Evolutionary conservation across 2,888 invertebrate genomes (phyloP).

Genomic region (Mesodorylaimus sp.): DNA sequence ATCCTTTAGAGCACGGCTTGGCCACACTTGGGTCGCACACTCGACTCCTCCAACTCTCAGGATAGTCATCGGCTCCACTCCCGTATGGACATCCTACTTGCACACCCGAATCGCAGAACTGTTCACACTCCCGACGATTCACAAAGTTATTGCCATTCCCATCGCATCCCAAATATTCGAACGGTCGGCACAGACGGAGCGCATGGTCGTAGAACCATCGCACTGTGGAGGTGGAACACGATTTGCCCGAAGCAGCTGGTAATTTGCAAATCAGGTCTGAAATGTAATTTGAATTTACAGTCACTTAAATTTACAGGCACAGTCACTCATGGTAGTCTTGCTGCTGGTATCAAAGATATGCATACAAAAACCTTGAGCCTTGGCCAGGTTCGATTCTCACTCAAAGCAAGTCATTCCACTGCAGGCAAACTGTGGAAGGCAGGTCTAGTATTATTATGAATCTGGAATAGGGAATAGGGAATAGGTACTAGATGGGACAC

Average conservation of each 20-base stretch:
- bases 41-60: constrained; percentile 22
- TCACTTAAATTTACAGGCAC: no score
- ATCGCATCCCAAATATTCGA: constrained; percentile 25
- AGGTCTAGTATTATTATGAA: no score
- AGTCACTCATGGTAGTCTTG: no score
- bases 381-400: no score
- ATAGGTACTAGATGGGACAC: no score
- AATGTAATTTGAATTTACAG: no score
- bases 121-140: constrained; percentile 22
- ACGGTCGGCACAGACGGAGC: constrained; percentile 18
- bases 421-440: no score
- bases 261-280: constrained; percentile 26
- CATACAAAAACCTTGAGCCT: no score
- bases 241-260: constrained; percentile 23
- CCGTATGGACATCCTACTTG: constrained; percentile 21
- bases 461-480: no score
- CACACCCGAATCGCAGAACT: constrained; percentile 20
- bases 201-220: constrained; percentile 22
- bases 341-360: no score
- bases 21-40: no score
- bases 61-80: constrained; percentile 24
- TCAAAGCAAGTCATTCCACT: no score
- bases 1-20: constrained; percentile 4
- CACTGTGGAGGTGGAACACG: constrained; percentile 24
- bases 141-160: constrained; percentile 28